Percentiles rank a stretch among this genome's conserved stretches.
phyloP scores from a whole-genome alignment of 1,140 invertebrate species.

The Apis cerana region DNA sequence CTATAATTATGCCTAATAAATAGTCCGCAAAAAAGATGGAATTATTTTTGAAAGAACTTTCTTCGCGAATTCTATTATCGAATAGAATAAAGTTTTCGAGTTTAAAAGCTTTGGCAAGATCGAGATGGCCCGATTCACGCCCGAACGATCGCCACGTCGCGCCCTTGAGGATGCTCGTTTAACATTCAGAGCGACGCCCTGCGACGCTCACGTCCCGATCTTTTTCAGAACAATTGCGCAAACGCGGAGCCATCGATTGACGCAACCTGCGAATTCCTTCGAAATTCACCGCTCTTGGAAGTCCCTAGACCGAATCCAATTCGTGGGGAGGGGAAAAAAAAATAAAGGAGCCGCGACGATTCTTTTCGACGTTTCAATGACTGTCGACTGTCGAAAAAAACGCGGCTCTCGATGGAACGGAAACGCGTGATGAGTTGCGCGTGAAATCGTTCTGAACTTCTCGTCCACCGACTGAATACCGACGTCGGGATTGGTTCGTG shows the following conservation, averaged over 20 bases:
- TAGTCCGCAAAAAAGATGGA: too few species aligned
- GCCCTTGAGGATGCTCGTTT: slow-evolving; percentile 61
- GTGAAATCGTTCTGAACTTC: slow-evolving; percentile 16
- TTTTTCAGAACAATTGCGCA: slow-evolving; percentile 69
- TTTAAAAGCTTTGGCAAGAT: neutral
- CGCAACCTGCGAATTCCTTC: slow-evolving; percentile 38
- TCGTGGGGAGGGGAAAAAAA: neutral
- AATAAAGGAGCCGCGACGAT: neutral
- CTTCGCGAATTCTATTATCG: too few species aligned
- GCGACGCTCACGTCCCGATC: slow-evolving; percentile 62
- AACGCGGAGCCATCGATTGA: slow-evolving; percentile 40
- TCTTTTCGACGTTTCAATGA: neutral
- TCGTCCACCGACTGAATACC: neutral
- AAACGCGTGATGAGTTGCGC: slow-evolving; percentile 20
- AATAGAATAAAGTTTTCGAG: too few species aligned
- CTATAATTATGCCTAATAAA: too few species aligned
- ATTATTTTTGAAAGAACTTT: too few species aligned
- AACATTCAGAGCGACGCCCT: slow-evolving; percentile 52
- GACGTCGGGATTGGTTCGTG: neutral
- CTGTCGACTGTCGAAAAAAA: neutral
- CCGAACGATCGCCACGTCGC: slow-evolving; percentile 24
- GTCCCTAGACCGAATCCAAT: slow-evolving; percentile 6
- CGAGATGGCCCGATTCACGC: slow-evolving; percentile 65
- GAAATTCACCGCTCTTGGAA: neutral
- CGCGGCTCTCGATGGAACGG: neutral